phyloP scores from a whole-genome alignment of 2,113 vertebrate species.

The Austrofundulus limnaeus region DNA sequence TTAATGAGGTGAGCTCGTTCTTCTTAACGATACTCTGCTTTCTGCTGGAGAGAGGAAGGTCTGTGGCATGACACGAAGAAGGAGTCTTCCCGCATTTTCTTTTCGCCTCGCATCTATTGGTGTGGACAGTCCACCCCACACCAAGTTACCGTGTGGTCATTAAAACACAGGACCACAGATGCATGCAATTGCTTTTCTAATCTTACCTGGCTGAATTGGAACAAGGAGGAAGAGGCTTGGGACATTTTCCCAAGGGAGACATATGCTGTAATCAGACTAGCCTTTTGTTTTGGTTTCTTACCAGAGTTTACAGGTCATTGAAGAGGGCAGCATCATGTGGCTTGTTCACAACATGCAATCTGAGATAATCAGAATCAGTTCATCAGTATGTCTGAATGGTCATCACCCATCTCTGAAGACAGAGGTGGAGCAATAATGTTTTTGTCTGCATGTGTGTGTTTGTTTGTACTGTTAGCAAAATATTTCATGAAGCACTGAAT shows the following conservation, averaged over 20 bases:
- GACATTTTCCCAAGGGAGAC: constrained; percentile 1
- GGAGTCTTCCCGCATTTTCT: constrained; percentile 2
- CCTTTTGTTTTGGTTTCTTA: background rate
- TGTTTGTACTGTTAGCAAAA: too few relatives aligned
- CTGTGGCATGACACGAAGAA: background rate
- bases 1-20: constrained; percentile 57
- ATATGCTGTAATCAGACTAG: constrained; percentile 17
- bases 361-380: too few relatives aligned
- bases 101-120: background rate
- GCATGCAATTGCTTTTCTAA: constrained; percentile 29
- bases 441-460: too few relatives aligned
- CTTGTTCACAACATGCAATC: background rate
- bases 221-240: constrained; percentile 4
- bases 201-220: constrained; percentile 11
- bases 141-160: constrained; percentile 9
- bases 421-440: too few relatives aligned
- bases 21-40: constrained; percentile 34
- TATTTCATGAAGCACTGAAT: too few relatives aligned
- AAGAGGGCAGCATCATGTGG: background rate
- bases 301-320: background rate
- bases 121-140: constrained; percentile 6
- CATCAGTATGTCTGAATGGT: background rate
- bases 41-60: constrained; percentile 34
- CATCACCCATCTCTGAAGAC: too few relatives aligned
- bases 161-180: constrained; percentile 34